Evolutionary conservation across 2,888 invertebrate species (phyloP), one percentile per base, ranked within the genome.

Genomic region (Syritta pipiens): DNA sequence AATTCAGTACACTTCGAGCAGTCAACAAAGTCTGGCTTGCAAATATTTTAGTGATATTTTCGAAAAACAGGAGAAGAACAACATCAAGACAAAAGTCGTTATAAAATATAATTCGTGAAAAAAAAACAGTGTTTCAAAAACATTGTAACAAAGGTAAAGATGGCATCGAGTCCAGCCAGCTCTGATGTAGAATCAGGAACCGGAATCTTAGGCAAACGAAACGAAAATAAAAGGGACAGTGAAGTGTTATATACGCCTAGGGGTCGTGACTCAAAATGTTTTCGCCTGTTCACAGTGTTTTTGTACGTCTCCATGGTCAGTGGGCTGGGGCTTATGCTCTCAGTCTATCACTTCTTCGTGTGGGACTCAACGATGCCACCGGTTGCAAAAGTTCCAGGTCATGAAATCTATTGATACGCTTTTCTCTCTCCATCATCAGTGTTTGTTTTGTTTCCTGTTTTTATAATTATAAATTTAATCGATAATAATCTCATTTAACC

Each of bases 301-400:
- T 24, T 65, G 46, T 82, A 82, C 35, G 30, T 82, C 1, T 35
- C 46, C 24, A 10, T 81, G 12, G 72, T 82, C 9, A 72, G 81
- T 37, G 79, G 81, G 1, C 28, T 81, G 12, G 82, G 81, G 10
- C 37, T 62, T n/a, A 62, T 76, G 28, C n/a, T 81, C 7, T 72
- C 82, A 7, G 3, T 76, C 9, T 82, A 82, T 42, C 72, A 81
- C 20, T 37, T 82, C 1, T 77, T 82, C 57, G 40, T 82, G 14
- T 82, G 81, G 81, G 81, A 82, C 32, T 82, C 82, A 10, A 60
- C 62, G 10, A 65, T 62, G 68, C 81, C 82, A n/a, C 63, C 71
- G 5, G 57, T 81, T 37, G 40, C 81, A 1, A 44, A 49, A 6
- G 37, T 79, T 24, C 59, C 53, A 2, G 79, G 71, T 5, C 68